Base-by-base conservation (phyloP, 2,797 vertebrate genomes). In the Heterohyrax brucei region DNA sequence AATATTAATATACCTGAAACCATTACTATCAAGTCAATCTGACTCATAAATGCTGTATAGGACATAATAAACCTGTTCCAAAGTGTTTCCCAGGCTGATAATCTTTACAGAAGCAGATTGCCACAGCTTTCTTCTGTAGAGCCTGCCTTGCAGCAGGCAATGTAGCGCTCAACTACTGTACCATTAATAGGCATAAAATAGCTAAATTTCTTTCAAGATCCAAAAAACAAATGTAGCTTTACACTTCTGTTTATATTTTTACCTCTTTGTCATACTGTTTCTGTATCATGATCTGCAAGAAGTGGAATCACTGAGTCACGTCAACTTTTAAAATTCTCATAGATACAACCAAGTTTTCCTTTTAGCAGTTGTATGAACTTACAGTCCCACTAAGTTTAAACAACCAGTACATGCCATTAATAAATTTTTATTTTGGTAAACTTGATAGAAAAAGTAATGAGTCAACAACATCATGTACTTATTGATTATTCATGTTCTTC, bases 401-500 rank as follows among this genome's bases (percentile, higher is more conserved):
- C 26, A 64, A 83, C 9, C 26, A 85, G 3, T 16, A 7, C 16
- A 50, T 53, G 7, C 10, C 64, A 24, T 79, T 21, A 85, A 59
- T 80, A 21, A 86, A 66, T 56, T 78, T 78, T 72, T 59, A 39
- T 70, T 83, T 79, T 9, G 7, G 28, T 2, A n/a, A 44, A 50
- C 90, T 30, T 90, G 48, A 56, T 46, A 30, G 62, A 39, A 87
- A 78, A 66, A 73, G 6, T 33, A 33, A 72, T 10, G 3, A 10
- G 8, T 48, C 21, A 75, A 75, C 8, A 64, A 21, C 26, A n/a
- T n/a, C 62, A 62, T 21, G 3, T 61, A 87, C 48, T 79, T 93
- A 50, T 93, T 97, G 92, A 53, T 82, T 96, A 94, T 92, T 90
- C 26, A 79, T 24, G 72, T 96, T 93, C 59, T 73, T 53, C 50